Evolutionary conservation across 2,797 vertebrate species (phyloP).

Genomic region (Urophycis tenuis): DNA sequence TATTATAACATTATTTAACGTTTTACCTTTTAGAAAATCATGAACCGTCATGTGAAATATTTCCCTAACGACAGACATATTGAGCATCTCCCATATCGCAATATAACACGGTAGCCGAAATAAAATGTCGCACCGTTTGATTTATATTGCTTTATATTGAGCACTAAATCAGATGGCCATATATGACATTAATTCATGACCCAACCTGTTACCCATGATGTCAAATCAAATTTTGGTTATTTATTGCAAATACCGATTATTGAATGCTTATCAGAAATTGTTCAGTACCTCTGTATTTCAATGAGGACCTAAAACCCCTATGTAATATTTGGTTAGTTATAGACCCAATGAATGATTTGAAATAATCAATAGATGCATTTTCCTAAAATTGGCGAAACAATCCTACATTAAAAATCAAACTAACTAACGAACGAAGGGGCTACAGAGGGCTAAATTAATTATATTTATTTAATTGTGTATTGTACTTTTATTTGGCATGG

Average conservation of each 20-base stretch:
- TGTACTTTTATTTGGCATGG: background rate
- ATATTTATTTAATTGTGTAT: background rate
- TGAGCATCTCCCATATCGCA: background rate
- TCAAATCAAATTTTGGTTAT: no score
- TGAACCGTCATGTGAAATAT: background rate
- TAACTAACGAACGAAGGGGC: no score
- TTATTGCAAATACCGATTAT: no score
- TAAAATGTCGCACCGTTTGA: background rate
- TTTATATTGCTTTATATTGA: background rate
- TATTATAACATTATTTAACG: background rate
- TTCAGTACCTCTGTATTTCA: background rate
- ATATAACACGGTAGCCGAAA: background rate
- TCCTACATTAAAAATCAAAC: no score
- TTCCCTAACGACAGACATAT: background rate
- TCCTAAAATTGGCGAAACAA: no score
- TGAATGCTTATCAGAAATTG: background rate
- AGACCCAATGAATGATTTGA: no score
- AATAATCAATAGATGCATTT: no score
- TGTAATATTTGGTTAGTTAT: no score
- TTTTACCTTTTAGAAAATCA: background rate
- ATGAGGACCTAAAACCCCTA: no score
- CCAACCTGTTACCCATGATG: background rate
- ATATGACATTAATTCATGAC: background rate
- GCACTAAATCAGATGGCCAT: background rate
- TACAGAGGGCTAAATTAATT: no score